A percentile compares a stretch with the other conserved stretches of the same genome.
Conservation (phyloP, 1,140 invertebrate genomes). For the Centruroides vittatus region DNA sequence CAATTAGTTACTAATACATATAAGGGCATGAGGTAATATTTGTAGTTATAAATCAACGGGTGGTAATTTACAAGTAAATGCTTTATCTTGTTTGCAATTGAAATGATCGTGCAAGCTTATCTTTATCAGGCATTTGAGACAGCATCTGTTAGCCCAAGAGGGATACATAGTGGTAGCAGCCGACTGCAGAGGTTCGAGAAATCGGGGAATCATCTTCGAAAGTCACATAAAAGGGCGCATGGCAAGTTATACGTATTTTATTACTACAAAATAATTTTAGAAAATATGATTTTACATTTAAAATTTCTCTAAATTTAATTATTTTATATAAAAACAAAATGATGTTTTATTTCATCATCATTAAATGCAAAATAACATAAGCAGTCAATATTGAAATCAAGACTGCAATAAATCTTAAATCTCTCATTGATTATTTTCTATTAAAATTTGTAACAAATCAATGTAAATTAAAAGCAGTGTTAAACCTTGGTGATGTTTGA, state of each 20-base stretch:
- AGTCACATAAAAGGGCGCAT: conserved; percentile 71
- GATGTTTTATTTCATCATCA: no score
- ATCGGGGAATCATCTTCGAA: conserved; percentile 84
- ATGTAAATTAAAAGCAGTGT: no score
- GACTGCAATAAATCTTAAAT: no score
- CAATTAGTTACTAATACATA: conserved; percentile 93
- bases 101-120: neutral
- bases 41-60: neutral
- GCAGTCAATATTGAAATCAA: no score
- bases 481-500: no score
- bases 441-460: no score
- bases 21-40: conserved; percentile 44
- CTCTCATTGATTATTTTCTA: no score
- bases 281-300: no score
- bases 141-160: conserved; percentile 89
- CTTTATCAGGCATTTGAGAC: conserved; percentile 67
- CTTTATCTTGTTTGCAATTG: neutral
- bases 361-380: no score
- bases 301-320: no score
- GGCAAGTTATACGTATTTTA: conserved; percentile 31
- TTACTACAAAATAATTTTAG: no score
- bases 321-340: no score
- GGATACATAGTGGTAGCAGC: conserved; percentile 93
- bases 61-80: neutral
- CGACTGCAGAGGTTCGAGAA: conserved; percentile 86